Percentiles rank a stretch among this genome's conserved stretches.
Conservation (phyloP, 1,140 invertebrate genomes). For the Pararge aegeria region DNA sequence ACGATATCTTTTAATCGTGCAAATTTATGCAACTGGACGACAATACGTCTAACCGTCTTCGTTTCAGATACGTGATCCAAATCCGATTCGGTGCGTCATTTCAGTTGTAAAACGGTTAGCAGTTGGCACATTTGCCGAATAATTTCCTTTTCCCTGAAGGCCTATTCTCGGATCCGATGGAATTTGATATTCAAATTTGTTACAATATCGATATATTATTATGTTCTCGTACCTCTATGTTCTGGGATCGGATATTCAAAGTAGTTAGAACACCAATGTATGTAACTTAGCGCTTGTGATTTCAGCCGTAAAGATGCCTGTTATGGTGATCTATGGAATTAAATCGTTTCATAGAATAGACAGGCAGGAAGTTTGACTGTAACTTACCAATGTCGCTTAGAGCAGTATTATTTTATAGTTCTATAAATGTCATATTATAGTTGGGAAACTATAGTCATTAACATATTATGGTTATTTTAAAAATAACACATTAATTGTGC, state of each 20-base stretch:
- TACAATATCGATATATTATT: slow-evolving; percentile 23
- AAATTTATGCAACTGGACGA: slow-evolving; percentile 73
- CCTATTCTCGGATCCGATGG: slow-evolving; percentile 42
- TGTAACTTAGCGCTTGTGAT: slow-evolving; percentile 3
- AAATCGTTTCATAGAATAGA: too few relatives aligned
- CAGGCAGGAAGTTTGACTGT: too few relatives aligned
- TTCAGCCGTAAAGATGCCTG: slow-evolving; percentile 5
- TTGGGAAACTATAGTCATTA: too few relatives aligned
- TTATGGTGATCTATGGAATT: neutral
- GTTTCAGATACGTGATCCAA: slow-evolving; percentile 68
- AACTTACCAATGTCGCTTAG: too few relatives aligned
- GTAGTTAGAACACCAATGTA: slow-evolving; percentile 1
- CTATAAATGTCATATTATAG: too few relatives aligned
- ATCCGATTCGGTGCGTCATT: slow-evolving; percentile 68
- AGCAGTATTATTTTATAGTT: too few relatives aligned
- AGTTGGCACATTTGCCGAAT: slow-evolving; percentile 69
- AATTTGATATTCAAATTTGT: slow-evolving; percentile 57
- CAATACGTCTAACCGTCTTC: slow-evolving; percentile 72
- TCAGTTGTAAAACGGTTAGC: slow-evolving; percentile 67
- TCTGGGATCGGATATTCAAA: slow-evolving; percentile 6
- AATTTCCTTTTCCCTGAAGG: slow-evolving; percentile 49
- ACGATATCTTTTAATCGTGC: slow-evolving; percentile 59
- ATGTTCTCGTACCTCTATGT: neutral
- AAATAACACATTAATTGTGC: too few relatives aligned
- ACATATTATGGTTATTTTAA: too few relatives aligned